Conservation (phyloP, 2,888 invertebrate genomes). For the Sarcophaga variegata region DNA sequence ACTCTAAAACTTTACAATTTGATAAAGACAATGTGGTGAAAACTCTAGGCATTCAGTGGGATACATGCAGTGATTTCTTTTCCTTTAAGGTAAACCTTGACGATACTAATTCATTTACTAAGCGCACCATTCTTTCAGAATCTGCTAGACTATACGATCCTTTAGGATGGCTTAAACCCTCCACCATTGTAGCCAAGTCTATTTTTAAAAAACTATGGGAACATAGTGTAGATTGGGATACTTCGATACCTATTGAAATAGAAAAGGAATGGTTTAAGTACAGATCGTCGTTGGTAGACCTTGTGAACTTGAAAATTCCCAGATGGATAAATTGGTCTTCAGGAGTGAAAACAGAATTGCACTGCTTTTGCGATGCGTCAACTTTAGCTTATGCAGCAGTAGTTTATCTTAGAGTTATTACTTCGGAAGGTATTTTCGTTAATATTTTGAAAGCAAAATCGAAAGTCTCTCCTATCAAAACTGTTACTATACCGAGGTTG, state of each 20-base stretch:
- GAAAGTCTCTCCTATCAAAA: conserved; percentile 48
- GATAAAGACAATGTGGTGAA: too few species aligned
- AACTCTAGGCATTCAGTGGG: too few species aligned
- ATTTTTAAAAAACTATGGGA: too few species aligned
- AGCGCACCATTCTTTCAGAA: too few species aligned
- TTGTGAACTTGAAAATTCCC: conserved; percentile 9
- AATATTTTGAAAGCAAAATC: conserved; percentile 56
- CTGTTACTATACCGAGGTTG: conserved; percentile 38
- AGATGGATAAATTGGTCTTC: conserved; percentile 21
- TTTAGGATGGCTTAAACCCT: neutral
- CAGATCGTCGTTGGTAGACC: too few species aligned
- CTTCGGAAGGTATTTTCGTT: conserved; percentile 17
- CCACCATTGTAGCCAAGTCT: neutral
- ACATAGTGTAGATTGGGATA: conserved; percentile 16
- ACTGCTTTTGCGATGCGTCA: conserved; percentile 42
- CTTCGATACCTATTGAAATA: neutral
- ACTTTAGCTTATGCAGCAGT: conserved; percentile 35
- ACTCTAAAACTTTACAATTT: too few species aligned
- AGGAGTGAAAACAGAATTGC: neutral
- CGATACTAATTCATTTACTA: too few species aligned
- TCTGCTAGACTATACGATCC: neutral
- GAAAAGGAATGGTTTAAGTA: neutral
- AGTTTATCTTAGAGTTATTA: neutral
- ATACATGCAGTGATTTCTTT: too few species aligned
- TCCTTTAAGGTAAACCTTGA: too few species aligned